These are phyloP conservation scores for Rostratula benghalensis DNA, from an alignment of 2,113 vertebrate species.

Conservation along the genomic window DNA sequence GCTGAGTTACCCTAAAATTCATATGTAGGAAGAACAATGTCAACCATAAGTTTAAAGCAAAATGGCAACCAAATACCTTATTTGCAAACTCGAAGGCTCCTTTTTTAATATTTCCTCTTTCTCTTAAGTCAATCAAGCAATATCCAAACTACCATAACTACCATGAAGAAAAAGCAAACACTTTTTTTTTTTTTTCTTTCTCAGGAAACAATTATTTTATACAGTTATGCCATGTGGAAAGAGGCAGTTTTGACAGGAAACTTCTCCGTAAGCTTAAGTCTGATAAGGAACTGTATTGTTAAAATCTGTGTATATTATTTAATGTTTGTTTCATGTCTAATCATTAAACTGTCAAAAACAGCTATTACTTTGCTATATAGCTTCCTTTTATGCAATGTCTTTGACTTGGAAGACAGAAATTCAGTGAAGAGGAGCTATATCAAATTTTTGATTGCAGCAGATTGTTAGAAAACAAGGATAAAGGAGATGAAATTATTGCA, in stretches of 20 bases:
- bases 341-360: neutral
- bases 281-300: neutral
- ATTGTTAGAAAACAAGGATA: neutral
- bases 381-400: neutral
- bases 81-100: neutral
- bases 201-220: neutral
- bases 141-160: neutral
- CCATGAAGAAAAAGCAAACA: rapidly evolving
- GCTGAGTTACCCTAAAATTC: neutral
- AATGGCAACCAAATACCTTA: rapidly evolving
- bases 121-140: neutral
- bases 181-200: neutral
- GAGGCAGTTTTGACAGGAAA: neutral
- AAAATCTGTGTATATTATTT: neutral
- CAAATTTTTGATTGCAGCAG: neutral
- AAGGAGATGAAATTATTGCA: neutral
- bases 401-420: neutral
- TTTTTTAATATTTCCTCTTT: neutral
- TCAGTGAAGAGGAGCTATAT: neutral
- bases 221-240: rapidly evolving
- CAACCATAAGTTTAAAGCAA: neutral
- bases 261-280: neutral
- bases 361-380: neutral
- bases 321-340: neutral
- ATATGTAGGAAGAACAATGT: rapidly evolving